A percentile compares a stretch with the other conserved stretches of the same genome.
Evolutionary conservation across 2,888 invertebrate species (phyloP).

Genomic region (Morpho deidamia): DNA sequence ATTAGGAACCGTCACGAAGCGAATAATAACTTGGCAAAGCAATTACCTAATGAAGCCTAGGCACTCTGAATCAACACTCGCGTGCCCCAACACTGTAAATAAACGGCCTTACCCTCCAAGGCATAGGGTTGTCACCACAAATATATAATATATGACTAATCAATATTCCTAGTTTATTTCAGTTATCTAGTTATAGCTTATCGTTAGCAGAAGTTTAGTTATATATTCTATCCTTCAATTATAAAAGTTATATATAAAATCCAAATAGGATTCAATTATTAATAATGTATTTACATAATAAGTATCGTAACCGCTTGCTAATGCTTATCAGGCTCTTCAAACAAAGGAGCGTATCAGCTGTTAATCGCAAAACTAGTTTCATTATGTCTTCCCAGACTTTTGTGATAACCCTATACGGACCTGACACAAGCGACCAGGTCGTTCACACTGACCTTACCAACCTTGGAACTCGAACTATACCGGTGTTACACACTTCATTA

Average conservation of each 20-base stretch:
- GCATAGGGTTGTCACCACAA: background rate
- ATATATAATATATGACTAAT: too few species aligned
- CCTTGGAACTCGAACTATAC: constrained; percentile 47
- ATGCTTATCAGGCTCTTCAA: too few species aligned
- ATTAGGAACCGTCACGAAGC: constrained; percentile 24
- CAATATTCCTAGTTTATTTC: too few species aligned
- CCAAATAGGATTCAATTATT: too few species aligned
- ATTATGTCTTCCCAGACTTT: background rate
- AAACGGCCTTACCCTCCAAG: constrained; percentile 34
- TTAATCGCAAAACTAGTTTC: background rate
- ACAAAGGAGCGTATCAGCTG: too few species aligned
- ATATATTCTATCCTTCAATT: too few species aligned
- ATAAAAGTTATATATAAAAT: too few species aligned
- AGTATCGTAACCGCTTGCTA: too few species aligned
- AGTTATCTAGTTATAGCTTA: too few species aligned
- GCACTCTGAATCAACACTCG: constrained; percentile 33
- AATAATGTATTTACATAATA: too few species aligned
- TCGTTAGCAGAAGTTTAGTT: too few species aligned
- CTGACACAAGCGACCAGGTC: constrained; percentile 35
- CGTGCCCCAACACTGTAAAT: constrained; percentile 45
- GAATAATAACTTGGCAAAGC: constrained; percentile 25
- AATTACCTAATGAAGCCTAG: constrained; percentile 35
- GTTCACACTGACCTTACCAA: constrained; percentile 63
- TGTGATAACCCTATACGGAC: constrained; percentile 3
- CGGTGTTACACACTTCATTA: constrained; percentile 46